phyloP scores from a whole-genome alignment of 2,888 invertebrate species.

The Eilema sororculum region DNA sequence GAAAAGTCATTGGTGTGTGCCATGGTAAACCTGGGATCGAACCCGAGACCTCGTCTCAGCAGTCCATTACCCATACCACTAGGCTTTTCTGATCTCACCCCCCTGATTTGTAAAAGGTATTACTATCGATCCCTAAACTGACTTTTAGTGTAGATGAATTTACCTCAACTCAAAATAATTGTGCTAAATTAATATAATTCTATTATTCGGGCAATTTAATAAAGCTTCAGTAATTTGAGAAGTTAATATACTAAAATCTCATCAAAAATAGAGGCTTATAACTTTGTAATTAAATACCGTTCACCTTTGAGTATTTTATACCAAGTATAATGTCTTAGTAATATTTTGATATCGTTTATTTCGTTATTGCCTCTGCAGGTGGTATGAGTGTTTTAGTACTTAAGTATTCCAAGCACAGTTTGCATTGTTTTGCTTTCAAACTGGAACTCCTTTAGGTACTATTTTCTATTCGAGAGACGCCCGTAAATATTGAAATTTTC shows the following conservation, averaged over 20 bases:
- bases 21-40: too few species aligned
- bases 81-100: too few species aligned
- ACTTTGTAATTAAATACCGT: background rate
- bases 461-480: slow-evolving; percentile 25
- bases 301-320: background rate
- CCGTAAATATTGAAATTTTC: slow-evolving; percentile 40
- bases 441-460: slow-evolving; percentile 42
- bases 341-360: background rate
- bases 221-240: background rate
- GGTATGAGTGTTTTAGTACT: slow-evolving; percentile 17
- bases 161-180: background rate
- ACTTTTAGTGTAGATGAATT: background rate
- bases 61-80: too few species aligned
- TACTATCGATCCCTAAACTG: background rate
- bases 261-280: background rate
- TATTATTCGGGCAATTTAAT: background rate
- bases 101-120: background rate
- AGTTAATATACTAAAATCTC: slow-evolving; percentile 3
- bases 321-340: background rate
- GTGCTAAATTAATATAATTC: background rate
- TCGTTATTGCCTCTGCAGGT: slow-evolving; percentile 21
- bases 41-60: too few species aligned
- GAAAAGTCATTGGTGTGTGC: too few species aligned
- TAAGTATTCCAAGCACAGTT: slow-evolving; percentile 39
- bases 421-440: slow-evolving; percentile 43